Percentiles rank a stretch among this genome's conserved stretches.
phyloP scores from a whole-genome alignment of 2,797 vertebrate species.

The Leptatherina wallacei region DNA sequence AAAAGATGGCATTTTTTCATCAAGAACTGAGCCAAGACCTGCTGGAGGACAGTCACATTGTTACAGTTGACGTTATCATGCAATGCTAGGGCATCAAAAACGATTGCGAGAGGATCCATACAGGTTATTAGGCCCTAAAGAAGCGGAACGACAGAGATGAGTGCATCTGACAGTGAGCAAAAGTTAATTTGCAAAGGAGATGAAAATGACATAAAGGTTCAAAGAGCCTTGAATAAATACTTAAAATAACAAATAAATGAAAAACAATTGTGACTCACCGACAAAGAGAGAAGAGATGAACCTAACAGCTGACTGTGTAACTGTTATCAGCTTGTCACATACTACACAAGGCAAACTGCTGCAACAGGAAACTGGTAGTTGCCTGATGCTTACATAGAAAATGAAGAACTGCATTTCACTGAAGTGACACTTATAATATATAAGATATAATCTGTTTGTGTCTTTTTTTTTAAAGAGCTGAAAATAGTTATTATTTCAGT shows the following conservation, averaged over 20 bases:
- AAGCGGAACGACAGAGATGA: neutral
- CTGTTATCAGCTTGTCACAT: neutral
- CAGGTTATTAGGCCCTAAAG: neutral
- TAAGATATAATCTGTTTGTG: neutral
- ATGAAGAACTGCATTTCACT: neutral
- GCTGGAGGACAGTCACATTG: neutral
- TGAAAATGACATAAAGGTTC: neutral
- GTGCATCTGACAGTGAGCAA: neutral
- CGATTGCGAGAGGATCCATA: neutral
- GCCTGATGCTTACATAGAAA: slow-evolving; percentile 1
- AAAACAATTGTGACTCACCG: slow-evolving; percentile 42
- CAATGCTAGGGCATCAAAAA: neutral
- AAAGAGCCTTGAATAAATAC: neutral
- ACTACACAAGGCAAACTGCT: neutral
- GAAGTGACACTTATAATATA: neutral
- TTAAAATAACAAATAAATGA: neutral
- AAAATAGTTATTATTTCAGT: neutral
- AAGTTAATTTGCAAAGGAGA: neutral
- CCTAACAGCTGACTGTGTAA: neutral
- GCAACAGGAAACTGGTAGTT: slow-evolving; percentile 54
- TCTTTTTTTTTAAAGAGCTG: neutral
- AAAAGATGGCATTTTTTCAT: neutral
- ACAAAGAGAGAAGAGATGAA: slow-evolving; percentile 16
- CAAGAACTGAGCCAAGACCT: neutral
- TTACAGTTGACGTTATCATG: neutral